Base-by-base conservation (phyloP, 1,140 invertebrate species). In the Tetramorium alpestre region DNA sequence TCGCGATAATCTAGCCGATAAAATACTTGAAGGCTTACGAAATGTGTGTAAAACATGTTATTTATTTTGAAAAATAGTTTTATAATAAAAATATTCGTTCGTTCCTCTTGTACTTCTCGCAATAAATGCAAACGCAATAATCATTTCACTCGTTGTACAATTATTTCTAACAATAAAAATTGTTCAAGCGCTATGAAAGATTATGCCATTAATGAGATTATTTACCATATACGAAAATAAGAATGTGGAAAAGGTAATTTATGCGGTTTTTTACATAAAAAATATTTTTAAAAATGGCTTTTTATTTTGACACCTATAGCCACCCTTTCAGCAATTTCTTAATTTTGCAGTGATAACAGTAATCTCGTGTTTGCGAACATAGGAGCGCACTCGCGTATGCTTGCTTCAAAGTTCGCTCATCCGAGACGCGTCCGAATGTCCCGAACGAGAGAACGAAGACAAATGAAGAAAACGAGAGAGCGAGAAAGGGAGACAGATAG, bases 381-480 rank as follows among this genome's bases (percentile, higher is more conserved):
- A 67, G 80, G 60, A 78, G 51, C 13, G 22, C 69, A 76, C 51
- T 49, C 25, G 41, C 33, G 67, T 67, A 60, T 78, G 60, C 56
- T 84, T 76, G 89, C 77, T 88, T 80, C 77, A 78, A 88, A 88
- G 89, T 85, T 91, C 87, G 72, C 89, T 84, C 88, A 70, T 88
- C 89, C 89, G 87, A 88, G 80, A 91, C 87, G 84, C 54, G 44
- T 51, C 44, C 64, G 56, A 86, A 56, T 80, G 49, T 49, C 6
- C n/a, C 51, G 78, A 72, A 62, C 76, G 56, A 75, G 78, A 87
- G 62, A 78, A 77, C 38, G 41, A 85, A 87, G 54, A 86, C 62
- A 76, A 86, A 76, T 41, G 44, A 64, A 78, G 78, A 73, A 81
- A 85, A 73, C 51, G 82, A 69, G 47, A 38, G 44, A 76, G 44